Evolutionary conservation across 92 coral and sea anemone species (phyloP), one percentile per base, ranked within the genome.

Genomic region (Galaxea fascicularis): DNA sequence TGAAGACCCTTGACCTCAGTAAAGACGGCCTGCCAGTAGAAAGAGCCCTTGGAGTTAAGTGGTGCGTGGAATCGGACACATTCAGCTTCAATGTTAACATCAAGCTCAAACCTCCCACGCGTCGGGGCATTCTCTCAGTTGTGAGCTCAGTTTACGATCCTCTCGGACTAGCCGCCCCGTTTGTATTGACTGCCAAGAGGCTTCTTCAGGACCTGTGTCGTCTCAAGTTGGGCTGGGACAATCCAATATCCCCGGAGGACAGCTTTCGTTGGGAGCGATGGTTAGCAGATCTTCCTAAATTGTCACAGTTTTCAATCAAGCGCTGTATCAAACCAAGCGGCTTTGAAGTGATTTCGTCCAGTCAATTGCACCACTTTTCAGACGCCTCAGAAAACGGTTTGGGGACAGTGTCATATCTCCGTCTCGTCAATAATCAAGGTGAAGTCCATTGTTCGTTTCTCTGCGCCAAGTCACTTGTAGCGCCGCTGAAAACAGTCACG

Each of bases 41-140:
- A n/a, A n/a, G n/a, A n/a, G n/a, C n/a, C n/a, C n/a, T n/a, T 39
- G 68, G 78, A 20, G 86, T 82, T 18, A 15, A 47, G 51, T 82
- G 66, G 79, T 65, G 65, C 27, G 30, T 81, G 4, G 85, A 81
- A 65, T 26, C 73, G 21, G 85, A 69, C 26, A 51, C 78, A 15
- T 73, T 73, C 28, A 31, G 59, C 15, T 73, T 81, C 52, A 68
- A 27, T 18, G 22, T 56, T 11, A 44, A 35, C 44, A 8, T 65
- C 10, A 81, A 81, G 79, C 79, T 26, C 26, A 68, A 70, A 16
- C 60, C 85, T 63, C n/a, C n/a, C n/a, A n/a, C n/a, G n/a, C n/a
- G n/a, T n/a, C n/a, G n/a, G n/a, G n/a, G n/a, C n/a, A n/a, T n/a
- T n/a, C n/a, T n/a, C n/a, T n/a, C n/a, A n/a, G n/a, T n/a, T n/a